These are phyloP conservation scores for Drosophila setosimentum DNA, from an alignment of 2,888 invertebrate species.

Conservation along the genomic window DNA sequence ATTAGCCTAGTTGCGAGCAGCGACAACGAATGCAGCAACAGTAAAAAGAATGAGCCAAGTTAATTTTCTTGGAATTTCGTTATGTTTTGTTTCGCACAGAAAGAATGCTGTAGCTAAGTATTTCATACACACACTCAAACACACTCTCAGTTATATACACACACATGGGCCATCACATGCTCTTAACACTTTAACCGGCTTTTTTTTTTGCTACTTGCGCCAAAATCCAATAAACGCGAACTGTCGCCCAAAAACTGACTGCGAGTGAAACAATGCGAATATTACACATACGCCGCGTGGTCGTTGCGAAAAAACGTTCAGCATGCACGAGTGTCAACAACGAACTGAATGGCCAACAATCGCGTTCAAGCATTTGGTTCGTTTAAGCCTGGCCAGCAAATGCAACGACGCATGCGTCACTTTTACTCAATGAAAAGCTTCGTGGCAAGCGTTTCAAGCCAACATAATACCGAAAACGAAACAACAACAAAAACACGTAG, in stretches of 20 bases:
- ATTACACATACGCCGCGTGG: conserved; percentile 60
- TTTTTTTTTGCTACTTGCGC: conserved; percentile 67
- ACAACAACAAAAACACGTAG: not conserved
- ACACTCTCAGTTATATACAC: not conserved
- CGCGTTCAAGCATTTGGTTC: conserved; percentile 11
- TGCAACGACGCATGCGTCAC: conserved; percentile 61
- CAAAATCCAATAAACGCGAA: conserved; percentile 68
- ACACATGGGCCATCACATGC: conserved; percentile 21
- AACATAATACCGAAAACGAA: conserved; percentile 56
- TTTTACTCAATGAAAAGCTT: conserved; percentile 78
- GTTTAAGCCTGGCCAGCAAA: conserved; percentile 6
- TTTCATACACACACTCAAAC: conserved; percentile 11
- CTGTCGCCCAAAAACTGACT: conserved; percentile 27
- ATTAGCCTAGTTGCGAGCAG: conserved; percentile 64
- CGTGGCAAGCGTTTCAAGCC: conserved; percentile 53
- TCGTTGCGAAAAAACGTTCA: conserved; percentile 40
- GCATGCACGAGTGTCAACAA: conserved; percentile 67
- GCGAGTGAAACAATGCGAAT: conserved; percentile 4
- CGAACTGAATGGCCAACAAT: conserved; percentile 59
- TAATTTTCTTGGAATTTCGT: conserved; percentile 68
- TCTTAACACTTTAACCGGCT: conserved; percentile 71
- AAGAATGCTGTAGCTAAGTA: conserved; percentile 49
- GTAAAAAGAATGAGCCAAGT: conserved; percentile 53
- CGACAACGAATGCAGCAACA: conserved; percentile 35
- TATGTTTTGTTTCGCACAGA: conserved; percentile 21